These are phyloP conservation scores for Lithobates pipiens DNA, from an alignment of 2,797 vertebrate genomes.

Conservation along the genomic window DNA sequence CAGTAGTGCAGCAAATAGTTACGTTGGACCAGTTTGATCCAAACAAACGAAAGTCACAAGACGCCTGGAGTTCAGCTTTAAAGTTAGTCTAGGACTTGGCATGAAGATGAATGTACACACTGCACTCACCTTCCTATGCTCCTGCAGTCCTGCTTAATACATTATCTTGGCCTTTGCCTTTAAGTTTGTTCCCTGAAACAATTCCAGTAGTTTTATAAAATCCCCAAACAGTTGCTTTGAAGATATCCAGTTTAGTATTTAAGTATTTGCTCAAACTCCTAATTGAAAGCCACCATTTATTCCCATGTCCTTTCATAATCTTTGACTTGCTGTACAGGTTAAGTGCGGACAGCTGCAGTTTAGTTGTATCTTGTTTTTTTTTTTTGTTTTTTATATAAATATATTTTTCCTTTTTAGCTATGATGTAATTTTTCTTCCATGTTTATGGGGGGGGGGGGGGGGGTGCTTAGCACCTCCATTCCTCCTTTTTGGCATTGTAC, in stretches of 20 bases:
- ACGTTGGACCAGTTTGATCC: too few species aligned
- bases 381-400: constrained; percentile 71
- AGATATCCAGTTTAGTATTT: constrained; percentile 4
- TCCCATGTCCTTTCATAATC: not conserved
- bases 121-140: not conserved
- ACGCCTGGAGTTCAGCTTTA: too few species aligned
- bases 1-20: too few species aligned
- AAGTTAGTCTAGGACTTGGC: too few species aligned
- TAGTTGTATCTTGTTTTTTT: constrained; percentile 41
- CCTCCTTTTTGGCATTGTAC: constrained; percentile 82
- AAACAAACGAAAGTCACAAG: too few species aligned
- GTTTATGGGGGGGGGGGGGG: too few species aligned
- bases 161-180: not conserved
- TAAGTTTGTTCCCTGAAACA: not conserved
- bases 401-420: constrained; percentile 79
- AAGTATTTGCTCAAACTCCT: not conserved
- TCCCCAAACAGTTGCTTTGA: not conserved
- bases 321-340: constrained; percentile 24
- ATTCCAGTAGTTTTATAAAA: not conserved
- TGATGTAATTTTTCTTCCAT: constrained; percentile 79
- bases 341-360: constrained; percentile 32
- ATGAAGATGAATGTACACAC: not conserved
- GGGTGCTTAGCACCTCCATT: constrained; percentile 1
- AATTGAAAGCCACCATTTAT: not conserved
- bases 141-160: not conserved